Evolutionary conservation across 2,888 invertebrate genomes (phyloP).

Genomic region (Villa cingulata): DNA sequence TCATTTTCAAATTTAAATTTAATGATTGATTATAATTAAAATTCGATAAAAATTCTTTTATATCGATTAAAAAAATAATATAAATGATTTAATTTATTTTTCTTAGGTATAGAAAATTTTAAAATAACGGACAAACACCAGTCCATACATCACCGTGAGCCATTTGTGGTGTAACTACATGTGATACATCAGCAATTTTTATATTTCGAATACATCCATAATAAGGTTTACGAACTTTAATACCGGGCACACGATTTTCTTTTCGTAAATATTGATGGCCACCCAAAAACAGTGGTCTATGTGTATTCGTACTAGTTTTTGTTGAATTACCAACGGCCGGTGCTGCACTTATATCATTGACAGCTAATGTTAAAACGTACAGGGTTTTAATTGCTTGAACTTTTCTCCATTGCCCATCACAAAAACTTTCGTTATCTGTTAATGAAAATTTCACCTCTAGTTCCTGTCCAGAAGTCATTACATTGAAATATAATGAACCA

Average conservation of each 20-base stretch:
- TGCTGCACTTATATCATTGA: slow-evolving; percentile 64
- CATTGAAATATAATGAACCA: slow-evolving; percentile 69
- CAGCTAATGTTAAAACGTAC: slow-evolving; percentile 74
- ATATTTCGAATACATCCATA: slow-evolving; percentile 69
- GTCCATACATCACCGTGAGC: slow-evolving; percentile 60
- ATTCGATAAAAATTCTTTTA: too few relatives aligned
- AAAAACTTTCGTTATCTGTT: slow-evolving; percentile 55
- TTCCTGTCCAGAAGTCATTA: slow-evolving; percentile 64
- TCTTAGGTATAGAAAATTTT: too few relatives aligned
- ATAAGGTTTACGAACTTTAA: slow-evolving; percentile 55
- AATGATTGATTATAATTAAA: too few relatives aligned
- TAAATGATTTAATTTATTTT: too few relatives aligned
- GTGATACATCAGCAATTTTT: slow-evolving; percentile 42
- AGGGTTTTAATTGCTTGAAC: slow-evolving; percentile 74
- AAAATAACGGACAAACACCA: slow-evolving; percentile 68
- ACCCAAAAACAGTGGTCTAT: slow-evolving; percentile 79
- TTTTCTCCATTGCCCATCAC: slow-evolving; percentile 92
- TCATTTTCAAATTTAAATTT: too few relatives aligned
- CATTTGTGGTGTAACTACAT: slow-evolving; percentile 42
- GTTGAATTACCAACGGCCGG: slow-evolving; percentile 55
- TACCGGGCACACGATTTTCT: slow-evolving; percentile 40
- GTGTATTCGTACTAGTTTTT: slow-evolving; percentile 59
- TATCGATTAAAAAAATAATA: too few relatives aligned
- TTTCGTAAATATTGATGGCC: slow-evolving; percentile 54
- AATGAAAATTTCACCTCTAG: slow-evolving; percentile 55